Evolutionary conservation across 2,113 vertebrate species (phyloP).

Genomic region (Thunnus thynnus): DNA sequence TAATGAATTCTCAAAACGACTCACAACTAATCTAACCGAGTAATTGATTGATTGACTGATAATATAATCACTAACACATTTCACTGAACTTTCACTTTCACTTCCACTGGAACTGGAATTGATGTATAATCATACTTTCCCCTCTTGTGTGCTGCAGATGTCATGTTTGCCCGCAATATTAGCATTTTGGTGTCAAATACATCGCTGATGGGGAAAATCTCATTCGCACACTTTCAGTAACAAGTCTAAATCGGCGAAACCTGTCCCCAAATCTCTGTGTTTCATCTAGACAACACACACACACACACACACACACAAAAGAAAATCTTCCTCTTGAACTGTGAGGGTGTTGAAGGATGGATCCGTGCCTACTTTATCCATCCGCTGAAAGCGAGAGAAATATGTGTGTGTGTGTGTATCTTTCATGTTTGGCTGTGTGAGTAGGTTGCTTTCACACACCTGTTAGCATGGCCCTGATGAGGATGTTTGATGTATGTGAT

Average conservation of each 20-base stretch:
- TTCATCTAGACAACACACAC: not conserved
- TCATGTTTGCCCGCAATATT: not conserved
- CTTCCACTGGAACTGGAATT: not conserved
- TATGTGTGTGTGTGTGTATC: not conserved
- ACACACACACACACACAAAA: not conserved
- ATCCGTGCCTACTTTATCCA: slow-evolving; percentile 11
- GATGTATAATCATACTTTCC: not conserved
- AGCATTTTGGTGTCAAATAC: not conserved
- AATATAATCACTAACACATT: not conserved
- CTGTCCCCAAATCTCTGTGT: not conserved
- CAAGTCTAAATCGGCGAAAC: not conserved
- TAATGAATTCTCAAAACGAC: not conserved
- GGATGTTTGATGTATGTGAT: slow-evolving; percentile 55
- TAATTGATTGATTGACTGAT: too few species aligned
- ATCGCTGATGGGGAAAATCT: not conserved
- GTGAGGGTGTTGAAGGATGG: slow-evolving; percentile 20
- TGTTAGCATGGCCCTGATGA: slow-evolving; percentile 53
- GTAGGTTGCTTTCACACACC: slow-evolving; percentile 50
- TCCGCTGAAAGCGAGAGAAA: not conserved
- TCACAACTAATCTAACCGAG: not conserved
- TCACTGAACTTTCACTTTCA: too few species aligned
- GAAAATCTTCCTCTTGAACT: not conserved
- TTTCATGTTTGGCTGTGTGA: slow-evolving; percentile 47
- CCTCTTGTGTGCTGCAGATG: not conserved
- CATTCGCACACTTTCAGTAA: not conserved